Evolutionary conservation across 2,888 invertebrate species (phyloP), one percentile per base, ranked within the genome.

Genomic region (Pycnomerus fuliginosus): DNA sequence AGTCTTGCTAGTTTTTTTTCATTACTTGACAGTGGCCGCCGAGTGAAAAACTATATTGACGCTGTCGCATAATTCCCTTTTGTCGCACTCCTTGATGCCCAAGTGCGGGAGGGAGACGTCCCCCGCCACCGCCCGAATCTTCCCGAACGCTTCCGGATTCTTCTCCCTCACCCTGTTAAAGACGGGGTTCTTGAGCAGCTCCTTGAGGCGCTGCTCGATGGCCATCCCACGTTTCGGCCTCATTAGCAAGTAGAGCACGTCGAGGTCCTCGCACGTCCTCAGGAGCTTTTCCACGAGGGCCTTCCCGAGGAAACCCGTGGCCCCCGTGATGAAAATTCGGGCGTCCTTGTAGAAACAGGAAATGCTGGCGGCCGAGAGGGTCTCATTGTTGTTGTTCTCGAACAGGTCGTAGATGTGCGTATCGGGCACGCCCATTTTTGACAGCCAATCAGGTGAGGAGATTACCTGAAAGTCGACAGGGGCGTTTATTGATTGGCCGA

Each of bases 41-140:
- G 93, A 90, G 70, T 98, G 97, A 72, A 97, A 93, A 37, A 97
- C 89, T 8, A 91, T 79, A 22, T 90, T 83, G 8, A 94, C 87
- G 30, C 83, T 79, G 3, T 81, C 77, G 11, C 74, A 72, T 10
- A 90, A 68, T 48, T 80, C 72, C 25, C 73, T 71, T 36, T 80
- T 79, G 64, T 90, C 87, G 2, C 80, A 76, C 1, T 76, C 70
- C 43, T 77, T 80, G 32, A 92, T 79, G 5, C 90, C 90, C 15
- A 90, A 73, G 49, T 82, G 80, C 0, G 83, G 79, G 11, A 80
- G 74, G 0, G 83, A 79, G 1, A 92, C 87, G 67, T 93, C 92
- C 0, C 92, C 90, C 2, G 81, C 76, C 24, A 90, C 76, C 0
- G 83, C 81, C 30, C 76, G 74, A 2, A 90, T 76, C 70, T 89